A percentile compares a stretch with the other conserved stretches of the same genome.
These are phyloP conservation scores for Rhegmatorhina hoffmannsi DNA, from an alignment of 2,113 vertebrate species.

Conservation along the genomic window DNA sequence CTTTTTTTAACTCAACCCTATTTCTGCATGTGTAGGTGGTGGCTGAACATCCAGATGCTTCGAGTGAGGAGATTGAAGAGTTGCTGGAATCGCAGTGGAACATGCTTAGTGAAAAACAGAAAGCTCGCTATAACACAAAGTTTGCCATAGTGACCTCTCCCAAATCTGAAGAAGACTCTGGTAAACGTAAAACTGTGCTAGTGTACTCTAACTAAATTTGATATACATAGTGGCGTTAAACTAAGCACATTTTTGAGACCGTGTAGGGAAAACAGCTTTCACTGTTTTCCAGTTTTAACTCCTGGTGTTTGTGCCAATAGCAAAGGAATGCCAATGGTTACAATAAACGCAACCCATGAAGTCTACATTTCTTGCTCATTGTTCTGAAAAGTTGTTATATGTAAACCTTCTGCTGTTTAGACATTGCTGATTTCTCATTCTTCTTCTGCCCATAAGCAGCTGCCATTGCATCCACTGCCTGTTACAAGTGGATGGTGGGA, in stretches of 20 bases:
- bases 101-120: slow-evolving; percentile 82
- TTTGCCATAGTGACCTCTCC: slow-evolving; percentile 78
- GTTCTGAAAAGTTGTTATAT: slow-evolving; percentile 45
- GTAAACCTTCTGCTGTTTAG: slow-evolving; percentile 60
- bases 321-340: slow-evolving; percentile 49
- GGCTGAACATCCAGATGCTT: slow-evolving; percentile 80
- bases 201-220: slow-evolving; percentile 65
- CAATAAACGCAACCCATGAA: slow-evolving; percentile 34
- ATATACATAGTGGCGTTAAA: slow-evolving; percentile 33
- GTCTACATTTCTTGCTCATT: slow-evolving; percentile 56
- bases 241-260: slow-evolving; percentile 48
- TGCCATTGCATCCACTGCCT: slow-evolving; percentile 30
- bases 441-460: slow-evolving; percentile 62
- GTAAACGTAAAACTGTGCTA: slow-evolving; percentile 72
- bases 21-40: slow-evolving; percentile 74
- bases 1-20: slow-evolving; percentile 51
- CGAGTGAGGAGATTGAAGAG: slow-evolving; percentile 81
- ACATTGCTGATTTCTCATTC: slow-evolving; percentile 57
- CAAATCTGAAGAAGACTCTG: slow-evolving; percentile 76
- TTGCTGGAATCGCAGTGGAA: slow-evolving; percentile 82
- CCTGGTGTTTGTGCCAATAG: slow-evolving; percentile 57
- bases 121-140: slow-evolving; percentile 84
- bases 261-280: slow-evolving; percentile 50
- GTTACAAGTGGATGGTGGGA: background rate
- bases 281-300: slow-evolving; percentile 59